A percentile compares a stretch with the other conserved stretches of the same genome.
phyloP scores from a whole-genome alignment of 1,140 invertebrate species.

The Callitettix versicolor region DNA sequence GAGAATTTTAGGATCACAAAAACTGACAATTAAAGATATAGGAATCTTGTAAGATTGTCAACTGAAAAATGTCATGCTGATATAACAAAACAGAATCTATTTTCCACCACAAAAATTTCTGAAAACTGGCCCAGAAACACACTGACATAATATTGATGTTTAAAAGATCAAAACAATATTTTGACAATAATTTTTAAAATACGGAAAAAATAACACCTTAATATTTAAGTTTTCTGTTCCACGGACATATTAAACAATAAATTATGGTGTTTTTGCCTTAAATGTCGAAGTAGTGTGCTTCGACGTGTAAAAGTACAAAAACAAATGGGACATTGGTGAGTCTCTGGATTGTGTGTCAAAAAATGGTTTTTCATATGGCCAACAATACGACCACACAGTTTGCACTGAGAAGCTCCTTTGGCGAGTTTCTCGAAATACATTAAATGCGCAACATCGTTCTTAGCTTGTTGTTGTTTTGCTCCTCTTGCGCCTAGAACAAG shows the following conservation, averaged over 20 bases:
- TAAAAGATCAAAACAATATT: too few relatives aligned
- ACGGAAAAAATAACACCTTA: too few relatives aligned
- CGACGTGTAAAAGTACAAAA: slow-evolving; percentile 15
- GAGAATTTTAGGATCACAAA: too few relatives aligned
- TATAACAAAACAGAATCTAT: too few relatives aligned
- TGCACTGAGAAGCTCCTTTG: slow-evolving; percentile 11
- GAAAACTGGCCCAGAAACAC: too few relatives aligned
- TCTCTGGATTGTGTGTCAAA: slow-evolving; percentile 16
- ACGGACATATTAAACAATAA: background rate
- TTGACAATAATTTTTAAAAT: too few relatives aligned
- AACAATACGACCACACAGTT: slow-evolving; percentile 18
- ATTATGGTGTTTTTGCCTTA: slow-evolving; percentile 4
- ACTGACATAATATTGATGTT: too few relatives aligned
- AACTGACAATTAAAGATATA: too few relatives aligned
- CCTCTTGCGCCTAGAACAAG: background rate
- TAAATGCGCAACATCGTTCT: background rate
- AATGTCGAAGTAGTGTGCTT: slow-evolving; percentile 6
- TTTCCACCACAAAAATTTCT: too few relatives aligned
- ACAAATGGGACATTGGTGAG: slow-evolving; percentile 19
- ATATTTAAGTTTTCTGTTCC: background rate
- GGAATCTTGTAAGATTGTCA: too few relatives aligned
- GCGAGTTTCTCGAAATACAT: slow-evolving; percentile 14
- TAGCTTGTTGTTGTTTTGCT: background rate
- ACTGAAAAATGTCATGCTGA: too few relatives aligned
- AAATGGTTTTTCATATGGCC: slow-evolving; percentile 20